Evolutionary conservation across 2,797 vertebrate genomes (phyloP).

Genomic region (Yasuhikotakia modesta): DNA sequence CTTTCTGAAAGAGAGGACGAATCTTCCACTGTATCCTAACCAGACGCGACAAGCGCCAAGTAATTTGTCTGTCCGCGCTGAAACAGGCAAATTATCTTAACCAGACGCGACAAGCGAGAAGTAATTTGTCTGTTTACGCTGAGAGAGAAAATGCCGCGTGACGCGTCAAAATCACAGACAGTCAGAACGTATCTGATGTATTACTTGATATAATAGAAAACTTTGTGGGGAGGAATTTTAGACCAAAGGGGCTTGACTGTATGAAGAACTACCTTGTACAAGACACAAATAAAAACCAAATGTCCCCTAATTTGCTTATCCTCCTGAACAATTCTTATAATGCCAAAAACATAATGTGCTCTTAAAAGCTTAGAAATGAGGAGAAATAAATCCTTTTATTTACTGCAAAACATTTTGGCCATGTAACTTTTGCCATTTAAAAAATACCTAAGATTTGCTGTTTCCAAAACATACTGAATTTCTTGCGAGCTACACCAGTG

Average conservation of each 20-base stretch:
- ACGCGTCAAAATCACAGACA: neutral
- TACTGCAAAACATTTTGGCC: neutral
- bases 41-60: constrained; percentile 9
- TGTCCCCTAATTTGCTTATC: no score
- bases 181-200: neutral
- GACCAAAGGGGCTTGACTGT: neutral
- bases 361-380: neutral
- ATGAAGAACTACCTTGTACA: neutral
- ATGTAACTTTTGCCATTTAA: neutral
- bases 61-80: neutral
- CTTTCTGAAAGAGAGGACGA: neutral
- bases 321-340: neutral
- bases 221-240: neutral
- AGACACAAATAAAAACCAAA: neutral
- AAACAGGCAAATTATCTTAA: neutral
- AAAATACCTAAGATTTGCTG: neutral
- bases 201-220: neutral
- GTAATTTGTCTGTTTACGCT: constrained; percentile 2
- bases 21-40: constrained; percentile 5
- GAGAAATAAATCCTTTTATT: no score
- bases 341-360: neutral
- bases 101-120: neutral
- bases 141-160: neutral
- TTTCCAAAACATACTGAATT: neutral
- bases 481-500: neutral